Conservation (phyloP, 2,113 vertebrate genomes). For the Podarcis raffonei region DNA sequence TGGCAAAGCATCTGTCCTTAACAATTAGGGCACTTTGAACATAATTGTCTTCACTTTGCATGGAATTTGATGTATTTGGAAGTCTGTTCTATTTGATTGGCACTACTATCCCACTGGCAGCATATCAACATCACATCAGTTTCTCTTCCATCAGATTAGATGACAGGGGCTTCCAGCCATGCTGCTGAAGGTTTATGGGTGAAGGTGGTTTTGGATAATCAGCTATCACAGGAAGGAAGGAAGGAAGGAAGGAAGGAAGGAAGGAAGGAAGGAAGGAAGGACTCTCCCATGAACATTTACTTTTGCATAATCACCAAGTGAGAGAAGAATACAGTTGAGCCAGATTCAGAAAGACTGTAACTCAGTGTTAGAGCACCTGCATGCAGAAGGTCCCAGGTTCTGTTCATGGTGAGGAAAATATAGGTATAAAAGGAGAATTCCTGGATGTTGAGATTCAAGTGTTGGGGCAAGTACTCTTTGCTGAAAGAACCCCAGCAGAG, state of each 20-base stretch:
- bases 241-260: too few species aligned
- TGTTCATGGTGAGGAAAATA: too few species aligned
- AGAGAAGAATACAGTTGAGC: neutral
- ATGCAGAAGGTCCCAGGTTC: too few species aligned
- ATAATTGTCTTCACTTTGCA: neutral
- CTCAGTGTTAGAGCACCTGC: too few species aligned
- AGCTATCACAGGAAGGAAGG: neutral
- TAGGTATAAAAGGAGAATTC: too few species aligned
- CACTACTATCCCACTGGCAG: neutral
- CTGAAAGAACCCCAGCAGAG: too few species aligned
- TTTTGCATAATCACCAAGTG: neutral
- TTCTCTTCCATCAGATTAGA: neutral
- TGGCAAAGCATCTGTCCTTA: neutral
- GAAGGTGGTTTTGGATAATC: neutral
- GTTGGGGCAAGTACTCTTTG: too few species aligned
- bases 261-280: too few species aligned
- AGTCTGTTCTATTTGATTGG: neutral
- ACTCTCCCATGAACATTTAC: too few species aligned
- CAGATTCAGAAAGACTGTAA: too few species aligned
- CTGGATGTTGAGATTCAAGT: too few species aligned
- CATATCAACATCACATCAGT: accelerated
- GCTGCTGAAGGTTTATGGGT: neutral
- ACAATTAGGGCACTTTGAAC: neutral
- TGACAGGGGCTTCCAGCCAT: accelerated
- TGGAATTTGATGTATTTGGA: accelerated